Conservation (phyloP, 2,113 vertebrate genomes). For the zebrafish (Danio rerio) region DNA sequence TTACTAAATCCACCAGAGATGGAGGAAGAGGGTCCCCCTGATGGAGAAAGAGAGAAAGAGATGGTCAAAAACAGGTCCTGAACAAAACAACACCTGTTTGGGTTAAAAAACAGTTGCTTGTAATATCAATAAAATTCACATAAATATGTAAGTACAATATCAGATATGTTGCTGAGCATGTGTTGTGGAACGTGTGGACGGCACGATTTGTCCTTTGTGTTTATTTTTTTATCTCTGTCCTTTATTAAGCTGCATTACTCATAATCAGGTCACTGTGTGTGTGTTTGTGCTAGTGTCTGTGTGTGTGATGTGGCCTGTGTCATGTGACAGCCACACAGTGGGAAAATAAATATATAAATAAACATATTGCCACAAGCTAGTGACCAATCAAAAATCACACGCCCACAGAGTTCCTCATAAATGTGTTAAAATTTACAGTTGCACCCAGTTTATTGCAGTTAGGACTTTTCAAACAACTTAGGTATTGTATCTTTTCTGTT, state of each 20-base stretch:
- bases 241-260: constrained; percentile 41
- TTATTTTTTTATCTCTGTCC: constrained; percentile 35
- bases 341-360: constrained; percentile 36
- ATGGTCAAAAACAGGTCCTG: neutral
- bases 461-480: neutral
- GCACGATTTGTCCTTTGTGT: neutral
- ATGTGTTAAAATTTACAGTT: neutral
- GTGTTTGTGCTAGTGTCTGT: neutral
- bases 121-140: constrained; percentile 2
- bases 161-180: neutral
- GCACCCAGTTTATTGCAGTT: neutral
- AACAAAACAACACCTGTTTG: constrained; percentile 6
- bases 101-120: neutral
- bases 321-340: constrained; percentile 22
- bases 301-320: constrained; percentile 19
- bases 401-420: neutral
- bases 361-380: neutral
- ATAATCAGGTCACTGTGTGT: constrained; percentile 23
- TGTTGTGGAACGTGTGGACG: neutral
- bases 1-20: constrained; percentile 89
- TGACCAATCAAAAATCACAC: neutral
- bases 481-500: too few relatives aligned
- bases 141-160: neutral
- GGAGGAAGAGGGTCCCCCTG: constrained; percentile 89
- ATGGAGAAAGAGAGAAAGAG: constrained; percentile 41